Evolutionary conservation across 2,113 vertebrate genomes (phyloP).

Genomic region (Oreamnos americanus): DNA sequence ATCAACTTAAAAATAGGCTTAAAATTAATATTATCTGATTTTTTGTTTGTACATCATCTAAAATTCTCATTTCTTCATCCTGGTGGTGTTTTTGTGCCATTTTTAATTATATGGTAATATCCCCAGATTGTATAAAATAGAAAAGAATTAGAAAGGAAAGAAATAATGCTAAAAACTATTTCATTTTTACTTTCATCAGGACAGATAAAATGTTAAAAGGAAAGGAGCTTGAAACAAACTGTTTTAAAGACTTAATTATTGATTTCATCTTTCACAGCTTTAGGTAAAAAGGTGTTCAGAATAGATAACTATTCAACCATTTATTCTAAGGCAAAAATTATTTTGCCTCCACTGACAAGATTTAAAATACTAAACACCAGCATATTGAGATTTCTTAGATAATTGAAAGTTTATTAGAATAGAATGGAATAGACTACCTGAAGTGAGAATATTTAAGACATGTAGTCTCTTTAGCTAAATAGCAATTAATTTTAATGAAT

Average conservation of each 20-base stretch:
- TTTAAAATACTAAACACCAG: neutral
- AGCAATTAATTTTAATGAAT: neutral
- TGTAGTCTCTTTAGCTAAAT: neutral
- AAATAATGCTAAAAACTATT: neutral
- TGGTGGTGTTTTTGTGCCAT: neutral
- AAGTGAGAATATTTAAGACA: constrained; percentile 2
- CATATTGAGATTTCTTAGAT: neutral
- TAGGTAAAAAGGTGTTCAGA: neutral
- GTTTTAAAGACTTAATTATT: neutral
- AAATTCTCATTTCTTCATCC: neutral
- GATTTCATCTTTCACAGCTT: neutral
- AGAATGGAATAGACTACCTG: neutral
- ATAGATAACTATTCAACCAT: neutral
- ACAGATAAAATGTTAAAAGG: neutral
- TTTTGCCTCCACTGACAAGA: neutral
- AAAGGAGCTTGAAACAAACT: neutral
- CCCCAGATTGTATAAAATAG: neutral
- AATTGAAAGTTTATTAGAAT: neutral
- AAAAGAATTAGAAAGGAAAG: neutral
- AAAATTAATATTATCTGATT: neutral
- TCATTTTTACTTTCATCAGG: neutral
- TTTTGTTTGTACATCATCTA: neutral
- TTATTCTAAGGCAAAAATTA: neutral
- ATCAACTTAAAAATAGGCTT: neutral
- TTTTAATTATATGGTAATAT: neutral